A percentile compares a stretch with the other conserved stretches of the same genome.
Conservation (phyloP, 2,888 invertebrate genomes). For the Macropis europaea region DNA sequence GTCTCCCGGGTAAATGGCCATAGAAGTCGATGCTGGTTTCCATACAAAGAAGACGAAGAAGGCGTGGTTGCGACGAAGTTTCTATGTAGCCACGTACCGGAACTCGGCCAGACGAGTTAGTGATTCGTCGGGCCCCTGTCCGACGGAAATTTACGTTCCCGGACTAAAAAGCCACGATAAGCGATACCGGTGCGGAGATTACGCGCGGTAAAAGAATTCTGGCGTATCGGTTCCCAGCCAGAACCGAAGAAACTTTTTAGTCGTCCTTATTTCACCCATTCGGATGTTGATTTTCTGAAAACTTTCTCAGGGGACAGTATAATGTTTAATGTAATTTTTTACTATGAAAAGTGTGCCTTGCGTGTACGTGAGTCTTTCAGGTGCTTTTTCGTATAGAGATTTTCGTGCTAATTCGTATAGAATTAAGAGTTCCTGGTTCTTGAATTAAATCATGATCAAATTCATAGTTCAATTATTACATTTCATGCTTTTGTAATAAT, state of each 20-base stretch:
- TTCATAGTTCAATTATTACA: slow-evolving; percentile 90
- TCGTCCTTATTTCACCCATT: no score
- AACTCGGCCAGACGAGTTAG: slow-evolving; percentile 65
- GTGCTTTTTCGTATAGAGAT: no score
- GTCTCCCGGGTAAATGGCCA: no score
- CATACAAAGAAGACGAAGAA: no score
- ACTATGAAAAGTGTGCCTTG: no score
- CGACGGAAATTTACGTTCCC: slow-evolving; percentile 56
- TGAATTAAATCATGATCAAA: slow-evolving; percentile 83
- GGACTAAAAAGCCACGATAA: slow-evolving; percentile 48
- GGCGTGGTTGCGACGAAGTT: slow-evolving; percentile 30
- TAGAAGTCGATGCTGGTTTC: no score
- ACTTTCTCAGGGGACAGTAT: no score
- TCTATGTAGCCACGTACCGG: slow-evolving; percentile 45
- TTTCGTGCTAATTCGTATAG: slow-evolving; percentile 88
- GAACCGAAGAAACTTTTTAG: slow-evolving; percentile 21
- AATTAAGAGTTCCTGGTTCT: slow-evolving; percentile 85
- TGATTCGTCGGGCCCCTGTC: slow-evolving; percentile 55
- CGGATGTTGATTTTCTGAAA: no score
- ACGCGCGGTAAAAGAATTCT: slow-evolving; percentile 50
- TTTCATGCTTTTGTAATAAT: slow-evolving; percentile 91
- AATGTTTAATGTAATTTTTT: no score
- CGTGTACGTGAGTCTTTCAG: no score
- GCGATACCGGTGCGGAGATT: slow-evolving; percentile 46
- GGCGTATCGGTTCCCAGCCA: slow-evolving; percentile 10